phyloP scores from a whole-genome alignment of 1,140 invertebrate species.

The Physella acuta region DNA sequence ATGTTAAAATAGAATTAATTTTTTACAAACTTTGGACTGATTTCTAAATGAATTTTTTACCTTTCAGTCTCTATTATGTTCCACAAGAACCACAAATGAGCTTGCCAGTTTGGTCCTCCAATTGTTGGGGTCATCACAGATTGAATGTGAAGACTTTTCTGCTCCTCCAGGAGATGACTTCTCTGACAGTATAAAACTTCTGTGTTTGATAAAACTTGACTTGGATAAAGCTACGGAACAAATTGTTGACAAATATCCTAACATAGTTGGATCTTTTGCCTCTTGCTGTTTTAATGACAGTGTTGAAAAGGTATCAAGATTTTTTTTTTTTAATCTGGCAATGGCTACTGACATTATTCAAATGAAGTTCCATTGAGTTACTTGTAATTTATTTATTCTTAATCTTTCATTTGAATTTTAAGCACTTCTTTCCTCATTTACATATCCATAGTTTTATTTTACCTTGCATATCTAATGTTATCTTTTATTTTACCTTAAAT shows the following conservation, averaged over 20 bases:
- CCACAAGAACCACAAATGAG: background rate
- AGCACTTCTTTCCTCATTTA: too few relatives aligned
- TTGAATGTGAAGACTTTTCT: too few relatives aligned
- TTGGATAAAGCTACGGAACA: slow-evolving; percentile 19
- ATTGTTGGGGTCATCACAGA: too few relatives aligned
- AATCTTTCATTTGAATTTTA: too few relatives aligned
- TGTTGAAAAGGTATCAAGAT: slow-evolving; percentile 25
- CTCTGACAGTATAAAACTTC: slow-evolving; percentile 23
- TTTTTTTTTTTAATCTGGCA: too few relatives aligned
- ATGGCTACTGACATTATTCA: too few relatives aligned
- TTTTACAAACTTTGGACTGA: background rate
- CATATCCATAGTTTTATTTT: background rate
- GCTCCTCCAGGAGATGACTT: background rate
- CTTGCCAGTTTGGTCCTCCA: slow-evolving; percentile 12
- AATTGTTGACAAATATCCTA: slow-evolving; percentile 23
- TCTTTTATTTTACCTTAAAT: background rate
- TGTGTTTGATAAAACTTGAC: slow-evolving; percentile 27
- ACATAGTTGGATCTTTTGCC: slow-evolving; percentile 24
- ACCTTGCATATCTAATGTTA: background rate
- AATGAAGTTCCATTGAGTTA: too few relatives aligned
- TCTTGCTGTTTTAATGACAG: slow-evolving; percentile 12
- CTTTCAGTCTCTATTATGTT: slow-evolving; percentile 36
- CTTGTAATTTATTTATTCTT: too few relatives aligned
- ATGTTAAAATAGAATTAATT: background rate
- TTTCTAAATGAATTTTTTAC: background rate